Conservation (phyloP, 30 jellyfish, hydroid and myxozoan genomes). For the Hydractinia symbiolongicarpus region DNA sequence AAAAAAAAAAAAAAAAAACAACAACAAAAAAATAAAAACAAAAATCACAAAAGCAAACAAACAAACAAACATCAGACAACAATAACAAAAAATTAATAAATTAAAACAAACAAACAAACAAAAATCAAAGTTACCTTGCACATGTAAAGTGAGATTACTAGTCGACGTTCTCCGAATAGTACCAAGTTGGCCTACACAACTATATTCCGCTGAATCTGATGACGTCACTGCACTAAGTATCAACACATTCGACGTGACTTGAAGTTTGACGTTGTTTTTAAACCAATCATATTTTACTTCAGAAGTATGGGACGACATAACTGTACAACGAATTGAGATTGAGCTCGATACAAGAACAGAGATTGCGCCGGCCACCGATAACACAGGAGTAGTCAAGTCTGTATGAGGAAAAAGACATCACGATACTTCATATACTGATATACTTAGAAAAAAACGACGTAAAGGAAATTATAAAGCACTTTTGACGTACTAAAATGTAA, state of each 20-base stretch:
- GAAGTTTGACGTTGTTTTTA: not conserved
- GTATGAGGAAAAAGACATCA: not conserved
- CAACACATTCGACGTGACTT: not conserved
- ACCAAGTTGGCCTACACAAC: not conserved
- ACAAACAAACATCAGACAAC: not conserved
- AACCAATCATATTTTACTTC: conserved; percentile 15
- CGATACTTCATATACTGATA: no score
- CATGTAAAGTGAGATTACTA: not conserved
- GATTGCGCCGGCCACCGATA: conserved; percentile 12
- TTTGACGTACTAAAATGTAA: no score
- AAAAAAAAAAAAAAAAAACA: no score
- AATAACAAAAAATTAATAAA: not conserved
- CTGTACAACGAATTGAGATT: not conserved
- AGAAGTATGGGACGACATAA: not conserved
- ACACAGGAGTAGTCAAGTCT: conserved; percentile 14
- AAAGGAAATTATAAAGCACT: no score
- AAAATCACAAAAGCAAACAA: no score
- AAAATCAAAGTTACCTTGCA: not conserved
- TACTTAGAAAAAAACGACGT: no score
- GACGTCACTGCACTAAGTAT: not conserved
- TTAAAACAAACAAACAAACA: not conserved
- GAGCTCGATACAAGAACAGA: conserved; percentile 11
- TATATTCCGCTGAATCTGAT: not conserved
- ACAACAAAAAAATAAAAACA: no score
- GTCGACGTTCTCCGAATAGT: not conserved